Evolutionary conservation across 1,140 invertebrate species (phyloP).

Genomic region (Zaprionus ghesquierei): DNA sequence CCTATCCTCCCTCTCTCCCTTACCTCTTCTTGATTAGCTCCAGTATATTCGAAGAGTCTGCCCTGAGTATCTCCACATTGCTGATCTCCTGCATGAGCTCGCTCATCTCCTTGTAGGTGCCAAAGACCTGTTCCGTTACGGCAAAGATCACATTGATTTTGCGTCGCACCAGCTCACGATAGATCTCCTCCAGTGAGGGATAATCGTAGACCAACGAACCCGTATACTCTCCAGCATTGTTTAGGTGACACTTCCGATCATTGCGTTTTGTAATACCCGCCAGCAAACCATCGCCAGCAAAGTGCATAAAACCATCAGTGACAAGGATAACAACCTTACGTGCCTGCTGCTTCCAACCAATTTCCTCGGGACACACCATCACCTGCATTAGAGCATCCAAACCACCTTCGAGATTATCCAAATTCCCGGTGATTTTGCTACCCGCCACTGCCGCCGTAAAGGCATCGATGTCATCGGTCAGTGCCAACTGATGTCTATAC

Average conservation of each 20-base stretch:
- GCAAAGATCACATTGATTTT: conserved; percentile 87
- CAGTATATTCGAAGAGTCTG: conserved; percentile 86
- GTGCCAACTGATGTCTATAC: conserved; percentile 87
- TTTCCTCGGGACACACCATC: conserved; percentile 90
- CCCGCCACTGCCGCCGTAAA: conserved; percentile 86
- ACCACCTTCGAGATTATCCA: conserved; percentile 98
- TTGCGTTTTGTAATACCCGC: conserved; percentile 84
- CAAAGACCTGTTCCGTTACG: conserved; percentile 84
- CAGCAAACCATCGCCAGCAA: conserved; percentile 85
- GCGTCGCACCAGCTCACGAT: conserved; percentile 83
- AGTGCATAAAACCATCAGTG: conserved; percentile 86
- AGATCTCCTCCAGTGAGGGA: conserved; percentile 86
- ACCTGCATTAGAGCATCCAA: conserved; percentile 99
- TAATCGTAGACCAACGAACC: conserved; percentile 85
- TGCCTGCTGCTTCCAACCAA: conserved; percentile 85
- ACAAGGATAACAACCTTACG: conserved; percentile 86
- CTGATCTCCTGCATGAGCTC: conserved; percentile 80
- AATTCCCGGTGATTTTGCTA: conserved; percentile 94
- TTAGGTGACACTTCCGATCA: conserved; percentile 84
- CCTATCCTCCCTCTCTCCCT: background rate
- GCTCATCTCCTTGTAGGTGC: conserved; percentile 83
- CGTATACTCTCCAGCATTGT: conserved; percentile 84
- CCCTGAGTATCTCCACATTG: conserved; percentile 85
- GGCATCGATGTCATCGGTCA: conserved; percentile 84
- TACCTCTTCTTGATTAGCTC: conserved; percentile 85